These are phyloP conservation scores for Haplochromis vanheusdeni DNA, from an alignment of 2,113 vertebrate species.

Conservation along the genomic window DNA sequence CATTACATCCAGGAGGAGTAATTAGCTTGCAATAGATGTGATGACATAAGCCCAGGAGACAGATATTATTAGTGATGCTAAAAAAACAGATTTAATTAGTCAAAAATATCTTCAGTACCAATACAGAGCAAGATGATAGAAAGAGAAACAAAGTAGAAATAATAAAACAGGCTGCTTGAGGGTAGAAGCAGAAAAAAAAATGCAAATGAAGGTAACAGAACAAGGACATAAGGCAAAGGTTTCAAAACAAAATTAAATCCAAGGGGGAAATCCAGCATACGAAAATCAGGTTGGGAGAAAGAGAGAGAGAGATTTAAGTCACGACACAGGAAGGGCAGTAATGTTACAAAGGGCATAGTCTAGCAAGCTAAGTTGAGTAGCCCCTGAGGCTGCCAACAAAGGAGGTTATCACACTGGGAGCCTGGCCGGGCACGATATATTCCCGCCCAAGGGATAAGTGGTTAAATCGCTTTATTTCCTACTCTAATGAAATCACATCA, in stretches of 20 bases:
- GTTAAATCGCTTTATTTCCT: neutral
- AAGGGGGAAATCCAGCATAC: neutral
- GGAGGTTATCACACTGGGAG: neutral
- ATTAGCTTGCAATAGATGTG: neutral
- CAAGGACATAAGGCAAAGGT: neutral
- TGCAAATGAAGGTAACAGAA: neutral
- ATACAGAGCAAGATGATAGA: neutral
- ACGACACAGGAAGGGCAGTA: neutral
- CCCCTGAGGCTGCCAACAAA: neutral
- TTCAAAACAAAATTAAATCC: neutral
- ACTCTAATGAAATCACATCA: neutral
- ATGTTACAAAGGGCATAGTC: neutral
- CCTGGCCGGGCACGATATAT: neutral
- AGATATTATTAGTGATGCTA: neutral
- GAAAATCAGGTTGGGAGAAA: neutral
- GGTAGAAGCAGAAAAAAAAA: neutral
- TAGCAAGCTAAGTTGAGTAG: neutral
- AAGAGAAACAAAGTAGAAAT: neutral
- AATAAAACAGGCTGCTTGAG: neutral
- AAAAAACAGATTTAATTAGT: neutral
- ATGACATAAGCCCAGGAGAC: neutral
- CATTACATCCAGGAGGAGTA: neutral
- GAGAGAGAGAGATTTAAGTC: neutral
- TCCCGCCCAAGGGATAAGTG: neutral
- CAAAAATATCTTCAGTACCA: neutral